Base-by-base conservation (phyloP, 2,113 vertebrate species). In the Ceyx margarethae region DNA sequence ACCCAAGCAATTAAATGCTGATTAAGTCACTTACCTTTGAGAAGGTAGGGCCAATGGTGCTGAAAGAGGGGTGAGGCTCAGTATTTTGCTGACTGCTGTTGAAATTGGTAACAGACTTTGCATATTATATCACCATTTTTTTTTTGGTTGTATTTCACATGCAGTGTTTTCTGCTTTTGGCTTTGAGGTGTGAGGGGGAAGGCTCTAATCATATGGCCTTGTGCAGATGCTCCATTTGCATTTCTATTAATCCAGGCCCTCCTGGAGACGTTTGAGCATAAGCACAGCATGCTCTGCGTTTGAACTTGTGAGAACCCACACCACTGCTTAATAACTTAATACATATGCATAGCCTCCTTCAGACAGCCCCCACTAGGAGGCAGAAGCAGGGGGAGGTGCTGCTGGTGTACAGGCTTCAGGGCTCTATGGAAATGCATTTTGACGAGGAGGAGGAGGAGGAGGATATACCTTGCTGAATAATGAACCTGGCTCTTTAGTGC, bases 221-320 rank as follows among this genome's bases (percentile, higher is more conserved):
- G 97, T 97, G 97, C 97, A 98, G 98, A 98, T 98, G 97, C 97
- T 97, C 95, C 94, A 98, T 98, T 98, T 98, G 98, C 98, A 98
- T 98, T 97, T 97, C 98, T 98, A 98, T 98, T 98, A 98, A 98
- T 98, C 98, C 97, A 94, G 96, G 97, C 97, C 98, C 97, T 98
- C 98, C 98, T 97, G 97, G 97, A 98, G 97, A 97, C 96, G 81
- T 97, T 96, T 81, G 96, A 98, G 97, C 96, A 97, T 95, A 97
- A 96, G 96, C 98, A 97, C 98, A 98, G 97, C 97, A 96, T 96
- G 97, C 97, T 97, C 98, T 97, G 97, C 95, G 96, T 98, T 98
- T 98, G 97, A 98, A 98, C 98, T 97, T 98, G 98, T 98, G 97
- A 98, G 98, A 98, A 98, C 97, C 97, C 96, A 96, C 97, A 97